These are phyloP conservation scores for Chrysotoxum bicinctum DNA, from an alignment of 2,888 invertebrate genomes.

Conservation along the genomic window DNA sequence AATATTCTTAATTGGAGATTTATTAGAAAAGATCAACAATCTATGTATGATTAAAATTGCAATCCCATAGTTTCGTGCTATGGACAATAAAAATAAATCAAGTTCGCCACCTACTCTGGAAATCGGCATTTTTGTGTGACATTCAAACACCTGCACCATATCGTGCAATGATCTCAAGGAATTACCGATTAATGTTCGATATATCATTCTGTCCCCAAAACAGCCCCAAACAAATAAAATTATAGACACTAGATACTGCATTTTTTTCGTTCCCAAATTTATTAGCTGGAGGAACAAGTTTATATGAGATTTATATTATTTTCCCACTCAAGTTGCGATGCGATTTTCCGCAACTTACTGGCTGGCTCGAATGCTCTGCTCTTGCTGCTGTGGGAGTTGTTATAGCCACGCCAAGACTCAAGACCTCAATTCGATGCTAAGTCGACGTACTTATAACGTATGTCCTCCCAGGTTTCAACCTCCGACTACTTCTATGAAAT, in stretches of 20 bases:
- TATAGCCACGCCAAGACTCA: constrained; percentile 49
- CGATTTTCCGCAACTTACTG: constrained; percentile 39
- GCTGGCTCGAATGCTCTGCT: background rate
- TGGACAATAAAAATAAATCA: constrained; percentile 1
- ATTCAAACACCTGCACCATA: constrained; percentile 47
- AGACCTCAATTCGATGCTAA: constrained; percentile 48
- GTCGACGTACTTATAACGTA: background rate
- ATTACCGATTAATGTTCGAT: constrained; percentile 26
- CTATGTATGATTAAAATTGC: background rate
- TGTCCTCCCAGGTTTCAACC: constrained; percentile 13
- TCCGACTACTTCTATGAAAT: constrained; percentile 1
- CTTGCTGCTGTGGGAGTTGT: constrained; percentile 55
- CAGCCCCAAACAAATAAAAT: constrained; percentile 10
- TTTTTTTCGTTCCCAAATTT: constrained; percentile 33
- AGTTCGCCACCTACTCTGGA: constrained; percentile 3
- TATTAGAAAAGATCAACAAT: background rate
- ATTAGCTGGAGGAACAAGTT: constrained; percentile 26
- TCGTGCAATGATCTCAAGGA: constrained; percentile 50
- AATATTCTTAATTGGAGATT: background rate
- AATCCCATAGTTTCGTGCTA: background rate
- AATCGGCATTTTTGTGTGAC: constrained; percentile 16
- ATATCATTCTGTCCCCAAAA: constrained; percentile 28
- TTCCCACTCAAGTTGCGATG: constrained; percentile 34
- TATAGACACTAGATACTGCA: constrained; percentile 3
- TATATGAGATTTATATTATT: constrained; percentile 16